Conservation (phyloP, 2,797 vertebrate genomes). For the Iguana delicatissima region DNA sequence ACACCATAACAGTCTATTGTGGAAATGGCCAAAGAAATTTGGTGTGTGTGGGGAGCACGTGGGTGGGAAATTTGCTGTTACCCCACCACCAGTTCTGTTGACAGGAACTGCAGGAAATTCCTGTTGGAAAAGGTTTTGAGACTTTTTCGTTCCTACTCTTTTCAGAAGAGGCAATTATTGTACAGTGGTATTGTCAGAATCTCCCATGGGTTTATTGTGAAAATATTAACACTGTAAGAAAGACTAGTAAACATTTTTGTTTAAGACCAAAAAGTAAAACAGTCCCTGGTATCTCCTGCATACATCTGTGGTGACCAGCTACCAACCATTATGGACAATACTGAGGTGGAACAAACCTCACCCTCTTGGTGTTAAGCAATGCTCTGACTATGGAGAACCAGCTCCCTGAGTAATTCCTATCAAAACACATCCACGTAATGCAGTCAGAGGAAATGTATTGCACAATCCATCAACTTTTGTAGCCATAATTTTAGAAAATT, state of each 20-base stretch:
- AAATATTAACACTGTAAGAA: neutral
- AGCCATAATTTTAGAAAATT: constrained; percentile 37
- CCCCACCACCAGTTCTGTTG: too few relatives aligned
- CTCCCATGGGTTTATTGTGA: neutral
- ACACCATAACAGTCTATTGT: too few relatives aligned
- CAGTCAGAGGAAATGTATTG: constrained; percentile 52
- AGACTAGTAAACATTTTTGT: neutral
- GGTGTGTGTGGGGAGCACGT: too few relatives aligned
- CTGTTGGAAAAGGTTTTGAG: neutral
- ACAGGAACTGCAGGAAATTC: too few relatives aligned
- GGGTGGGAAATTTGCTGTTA: too few relatives aligned
- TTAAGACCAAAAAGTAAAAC: neutral
- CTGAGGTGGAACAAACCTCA: too few relatives aligned
- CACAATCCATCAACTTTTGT: constrained; percentile 55
- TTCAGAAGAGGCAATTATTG: constrained; percentile 37
- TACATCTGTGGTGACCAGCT: too few relatives aligned
- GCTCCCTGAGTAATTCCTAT: constrained; percentile 1
- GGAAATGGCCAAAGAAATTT: too few relatives aligned
- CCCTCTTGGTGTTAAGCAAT: neutral
- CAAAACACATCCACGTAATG: constrained; percentile 49
- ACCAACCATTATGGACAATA: neutral
- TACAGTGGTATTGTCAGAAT: constrained; percentile 33
- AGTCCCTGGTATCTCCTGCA: neutral
- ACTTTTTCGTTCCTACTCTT: neutral
- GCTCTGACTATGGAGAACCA: neutral